phyloP scores from a whole-genome alignment of 1,140 invertebrate genomes.

The Ylistrum balloti region DNA sequence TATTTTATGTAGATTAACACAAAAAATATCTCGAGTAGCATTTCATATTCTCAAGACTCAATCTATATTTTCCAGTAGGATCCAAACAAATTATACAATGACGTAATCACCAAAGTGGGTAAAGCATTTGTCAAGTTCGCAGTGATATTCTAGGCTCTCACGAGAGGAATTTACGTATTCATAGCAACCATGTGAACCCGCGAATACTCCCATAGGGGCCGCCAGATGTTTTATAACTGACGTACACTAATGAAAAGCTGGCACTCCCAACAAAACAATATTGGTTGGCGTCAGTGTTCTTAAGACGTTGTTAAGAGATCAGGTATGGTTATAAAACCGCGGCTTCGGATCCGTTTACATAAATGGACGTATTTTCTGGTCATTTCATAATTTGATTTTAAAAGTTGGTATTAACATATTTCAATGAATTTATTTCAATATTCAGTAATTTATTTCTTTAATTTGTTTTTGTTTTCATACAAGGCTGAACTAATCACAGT shows the following conservation, averaged over 20 bases:
- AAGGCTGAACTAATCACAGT: too few species aligned
- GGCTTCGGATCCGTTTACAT: background rate
- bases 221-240: slow-evolving; percentile 23
- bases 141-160: slow-evolving; percentile 31
- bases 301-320: background rate
- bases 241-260: background rate
- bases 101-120: slow-evolving; percentile 37
- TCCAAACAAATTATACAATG: slow-evolving; percentile 41
- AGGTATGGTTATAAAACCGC: slow-evolving; percentile 22
- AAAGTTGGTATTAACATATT: too few species aligned
- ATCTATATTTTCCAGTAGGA: slow-evolving; percentile 1
- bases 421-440: too few species aligned
- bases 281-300: slow-evolving; percentile 28
- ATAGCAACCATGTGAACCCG: slow-evolving; percentile 45
- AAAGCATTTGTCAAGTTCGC: slow-evolving; percentile 22
- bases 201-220: background rate
- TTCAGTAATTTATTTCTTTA: too few species aligned
- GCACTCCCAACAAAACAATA: slow-evolving; percentile 5
- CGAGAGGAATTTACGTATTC: background rate
- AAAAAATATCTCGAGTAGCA: background rate
- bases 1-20: too few species aligned
- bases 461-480: too few species aligned
- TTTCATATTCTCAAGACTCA: background rate
- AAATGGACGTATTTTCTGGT: slow-evolving; percentile 29
- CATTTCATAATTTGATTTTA: slow-evolving; percentile 43